A percentile compares a stretch with the other conserved stretches of the same genome.
These are phyloP conservation scores for Trogon surrucura DNA, from an alignment of 2,113 vertebrate species.

Conservation along the genomic window DNA sequence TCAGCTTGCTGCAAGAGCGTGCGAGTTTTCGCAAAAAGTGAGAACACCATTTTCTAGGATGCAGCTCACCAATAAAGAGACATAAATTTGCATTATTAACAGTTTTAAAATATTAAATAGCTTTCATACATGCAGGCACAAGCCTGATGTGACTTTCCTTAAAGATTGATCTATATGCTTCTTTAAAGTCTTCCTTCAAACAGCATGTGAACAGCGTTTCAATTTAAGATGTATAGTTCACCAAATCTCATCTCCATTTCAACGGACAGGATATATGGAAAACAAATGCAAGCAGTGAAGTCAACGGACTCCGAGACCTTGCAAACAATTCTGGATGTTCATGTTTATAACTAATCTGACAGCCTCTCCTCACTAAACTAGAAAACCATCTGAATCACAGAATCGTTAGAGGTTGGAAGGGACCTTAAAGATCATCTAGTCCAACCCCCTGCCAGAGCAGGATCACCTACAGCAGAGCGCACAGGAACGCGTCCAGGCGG, in stretches of 20 bases:
- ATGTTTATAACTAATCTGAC: background rate
- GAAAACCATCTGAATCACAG: background rate
- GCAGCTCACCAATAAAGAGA: background rate
- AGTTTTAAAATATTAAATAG: background rate
- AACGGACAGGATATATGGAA: background rate
- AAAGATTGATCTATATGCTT: background rate
- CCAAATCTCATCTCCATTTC: background rate
- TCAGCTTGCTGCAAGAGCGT: background rate
- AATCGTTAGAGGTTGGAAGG: too few relatives aligned
- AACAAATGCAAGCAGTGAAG: background rate
- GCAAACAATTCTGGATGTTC: background rate
- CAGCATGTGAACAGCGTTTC: background rate
- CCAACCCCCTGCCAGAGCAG: too few relatives aligned
- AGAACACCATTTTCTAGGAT: background rate
- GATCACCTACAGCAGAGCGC: too few relatives aligned
- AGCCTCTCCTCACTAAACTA: background rate
- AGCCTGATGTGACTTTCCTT: background rate
- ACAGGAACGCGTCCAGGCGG: too few relatives aligned
- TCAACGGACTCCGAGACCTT: background rate
- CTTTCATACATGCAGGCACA: background rate
- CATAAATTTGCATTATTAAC: background rate
- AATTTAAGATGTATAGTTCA: background rate
- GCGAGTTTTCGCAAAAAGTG: background rate
- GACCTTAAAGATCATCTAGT: too few relatives aligned
- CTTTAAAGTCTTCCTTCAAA: background rate